Evolutionary conservation across 2,888 invertebrate species (phyloP), one percentile per base, ranked within the genome.

Genomic region (Brachycybe producta): DNA sequence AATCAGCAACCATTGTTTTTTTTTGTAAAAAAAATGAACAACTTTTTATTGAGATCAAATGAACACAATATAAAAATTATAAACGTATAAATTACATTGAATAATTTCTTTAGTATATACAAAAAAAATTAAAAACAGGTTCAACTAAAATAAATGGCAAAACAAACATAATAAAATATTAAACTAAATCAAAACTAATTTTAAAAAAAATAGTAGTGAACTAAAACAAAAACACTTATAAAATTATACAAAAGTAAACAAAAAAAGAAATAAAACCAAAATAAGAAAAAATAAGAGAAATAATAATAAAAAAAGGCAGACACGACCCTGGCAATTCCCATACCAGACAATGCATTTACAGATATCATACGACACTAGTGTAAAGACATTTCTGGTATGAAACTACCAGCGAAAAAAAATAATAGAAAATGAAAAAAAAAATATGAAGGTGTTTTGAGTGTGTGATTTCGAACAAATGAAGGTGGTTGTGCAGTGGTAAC

Each of bases 331-430:
- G 38, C 54, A 52, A 38, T 52, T 54, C 47, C 42, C 88, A 91
- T 92, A 92, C 92, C 90, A 91, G 90, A 92, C 90, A 88, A 91
- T 92, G 92, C 92, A 92, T 92, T 92, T 92, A 92, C 92, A 92
- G 79, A 75, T 74, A 76, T 70, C 67, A 65, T 65, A 66, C 65
- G 64, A 64, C 67, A 70, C 70, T 73, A 70, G 70, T 90, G 90
- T 87, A 91, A 88, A 91, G 86, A 85, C 92, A 87, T 86, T 79
- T 82, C 91, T 91, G 91, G 87, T 84, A 91, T 88, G 87, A 78
- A 82, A 82, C 81, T 85, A 59, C 61, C 58, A 57, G 57, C 55
- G 57, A 49, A 30, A 30, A 48, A 24, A 15, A 48, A 48, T n/a
- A n/a, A n/a, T 27, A 17, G 3, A 11, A 11, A 28, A 43, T 11